A percentile compares a stretch with the other conserved stretches of the same genome.
Conservation (phyloP, 2,888 invertebrate species). For the Pantelozetes paolii region DNA sequence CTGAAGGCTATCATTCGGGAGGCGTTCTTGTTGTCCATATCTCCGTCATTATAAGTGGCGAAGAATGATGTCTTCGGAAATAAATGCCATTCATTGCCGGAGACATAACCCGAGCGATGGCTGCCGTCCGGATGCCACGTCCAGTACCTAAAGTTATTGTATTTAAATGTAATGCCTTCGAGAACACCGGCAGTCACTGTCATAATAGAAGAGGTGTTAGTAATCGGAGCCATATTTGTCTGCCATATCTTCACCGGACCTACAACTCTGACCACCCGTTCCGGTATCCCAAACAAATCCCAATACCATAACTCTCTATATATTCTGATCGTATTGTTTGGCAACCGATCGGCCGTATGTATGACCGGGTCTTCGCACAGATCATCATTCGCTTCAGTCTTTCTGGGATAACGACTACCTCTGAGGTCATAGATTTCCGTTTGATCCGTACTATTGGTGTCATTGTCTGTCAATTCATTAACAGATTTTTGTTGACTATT, state of each 20-base stretch:
- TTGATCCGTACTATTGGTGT: no score
- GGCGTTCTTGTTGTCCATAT: not conserved
- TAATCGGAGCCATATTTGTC: not conserved
- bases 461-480: no score
- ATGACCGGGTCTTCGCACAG: slow-evolving; percentile 9
- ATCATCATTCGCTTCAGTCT: no score
- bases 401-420: no score
- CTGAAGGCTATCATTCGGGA: not conserved
- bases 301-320: not conserved
- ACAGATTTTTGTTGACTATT: no score
- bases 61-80: not conserved
- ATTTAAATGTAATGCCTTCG: not conserved
- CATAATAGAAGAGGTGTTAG: not conserved
- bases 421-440: no score
- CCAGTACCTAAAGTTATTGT: not conserved
- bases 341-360: not conserved
- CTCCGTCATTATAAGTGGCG: not conserved
- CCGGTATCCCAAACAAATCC: not conserved
- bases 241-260: not conserved
- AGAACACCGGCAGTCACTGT: not conserved
- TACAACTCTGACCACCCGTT: not conserved
- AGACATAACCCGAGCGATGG: not conserved
- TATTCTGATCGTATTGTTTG: not conserved
- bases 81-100: not conserved
- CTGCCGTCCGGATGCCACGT: not conserved